phyloP scores from a whole-genome alignment of 1,140 invertebrate genomes.

The Himalopsyche phryganea region DNA sequence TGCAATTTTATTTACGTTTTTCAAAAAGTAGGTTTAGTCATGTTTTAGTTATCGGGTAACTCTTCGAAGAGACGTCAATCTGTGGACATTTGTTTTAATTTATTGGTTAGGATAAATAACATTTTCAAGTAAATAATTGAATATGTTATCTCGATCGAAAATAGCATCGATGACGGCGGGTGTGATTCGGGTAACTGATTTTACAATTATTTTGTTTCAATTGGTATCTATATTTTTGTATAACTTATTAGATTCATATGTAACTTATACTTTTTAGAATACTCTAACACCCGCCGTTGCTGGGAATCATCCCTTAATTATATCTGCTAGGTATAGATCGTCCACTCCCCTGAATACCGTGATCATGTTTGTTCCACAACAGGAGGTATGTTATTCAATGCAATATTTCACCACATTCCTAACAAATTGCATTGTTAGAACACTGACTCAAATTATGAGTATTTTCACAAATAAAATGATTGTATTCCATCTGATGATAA shows the following conservation, averaged over 20 bases:
- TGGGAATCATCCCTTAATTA: conserved; percentile 39
- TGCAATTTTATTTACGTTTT: no score
- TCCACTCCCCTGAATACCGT: conserved; percentile 86
- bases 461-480: no score
- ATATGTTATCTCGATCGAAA: conserved; percentile 19
- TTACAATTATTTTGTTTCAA: not conserved
- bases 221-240: not conserved
- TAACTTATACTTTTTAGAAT: conserved; percentile 14
- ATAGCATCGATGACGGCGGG: not conserved
- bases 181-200: conserved; percentile 5
- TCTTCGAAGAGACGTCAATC: no score
- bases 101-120: conserved; percentile 21
- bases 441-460: no score
- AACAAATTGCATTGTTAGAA: no score
- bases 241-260: not conserved
- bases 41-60: no score
- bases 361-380: conserved; percentile 97
- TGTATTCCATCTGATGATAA: no score
- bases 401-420: no score
- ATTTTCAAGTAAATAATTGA: not conserved
- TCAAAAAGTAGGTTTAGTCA: no score
- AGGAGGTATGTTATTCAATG: conserved; percentile 67
- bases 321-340: conserved; percentile 56
- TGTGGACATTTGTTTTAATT: not conserved
- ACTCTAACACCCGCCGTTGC: conserved; percentile 39